Evolutionary conservation across 2,888 invertebrate genomes (phyloP).

Genomic region (Lapara coniferarum): DNA sequence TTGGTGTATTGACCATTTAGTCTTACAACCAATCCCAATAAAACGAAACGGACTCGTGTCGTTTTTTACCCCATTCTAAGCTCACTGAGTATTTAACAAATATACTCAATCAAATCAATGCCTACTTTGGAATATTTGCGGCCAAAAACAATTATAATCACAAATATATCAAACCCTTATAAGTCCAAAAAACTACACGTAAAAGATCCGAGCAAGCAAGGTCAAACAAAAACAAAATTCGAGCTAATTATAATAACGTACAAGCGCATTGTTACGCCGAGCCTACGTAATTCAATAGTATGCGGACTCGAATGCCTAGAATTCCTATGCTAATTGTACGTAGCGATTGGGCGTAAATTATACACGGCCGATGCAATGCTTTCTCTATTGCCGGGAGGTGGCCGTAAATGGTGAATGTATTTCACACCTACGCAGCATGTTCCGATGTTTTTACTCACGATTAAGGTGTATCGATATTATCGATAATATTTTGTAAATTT

Average conservation of each 20-base stretch:
- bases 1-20: too few species aligned
- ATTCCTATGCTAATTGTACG: constrained; percentile 59
- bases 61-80: too few species aligned
- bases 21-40: too few species aligned
- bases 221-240: constrained; percentile 13
- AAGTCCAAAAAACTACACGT: neutral
- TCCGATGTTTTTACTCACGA: constrained; percentile 23
- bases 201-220: constrained; percentile 1
- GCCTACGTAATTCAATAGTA: constrained; percentile 17
- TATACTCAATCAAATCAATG: neutral
- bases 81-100: neutral
- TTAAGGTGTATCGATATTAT: constrained; percentile 27
- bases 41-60: too few species aligned
- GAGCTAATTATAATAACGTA: neutral
- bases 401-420: constrained; percentile 48
- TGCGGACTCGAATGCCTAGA: constrained; percentile 43
- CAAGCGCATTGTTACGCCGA: constrained; percentile 10
- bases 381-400: constrained; percentile 44
- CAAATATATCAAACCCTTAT: neutral
- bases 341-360: constrained; percentile 58
- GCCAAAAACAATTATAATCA: neutral
- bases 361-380: constrained; percentile 52
- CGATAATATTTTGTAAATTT: constrained; percentile 30
- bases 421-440: constrained; percentile 42
- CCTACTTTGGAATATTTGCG: too few species aligned